Evolutionary conservation across 2,797 vertebrate genomes (phyloP).

Genomic region (Macroramphosus scolopax): DNA sequence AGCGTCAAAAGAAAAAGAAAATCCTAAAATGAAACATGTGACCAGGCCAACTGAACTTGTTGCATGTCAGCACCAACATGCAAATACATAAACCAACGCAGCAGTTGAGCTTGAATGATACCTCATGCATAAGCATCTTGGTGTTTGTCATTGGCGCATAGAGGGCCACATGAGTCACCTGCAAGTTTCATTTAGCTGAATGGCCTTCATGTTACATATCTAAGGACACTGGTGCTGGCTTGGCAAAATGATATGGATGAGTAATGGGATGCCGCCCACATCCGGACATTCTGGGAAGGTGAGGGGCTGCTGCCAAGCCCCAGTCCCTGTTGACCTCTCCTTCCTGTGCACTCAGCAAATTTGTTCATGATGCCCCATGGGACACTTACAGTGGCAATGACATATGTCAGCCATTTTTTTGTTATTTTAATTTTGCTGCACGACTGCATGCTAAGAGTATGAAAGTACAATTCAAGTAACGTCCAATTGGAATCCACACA

Average conservation of each 20-base stretch:
- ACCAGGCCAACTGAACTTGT: constrained; percentile 2
- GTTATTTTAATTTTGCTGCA: constrained; percentile 38
- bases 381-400: constrained; percentile 41
- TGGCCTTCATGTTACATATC: constrained; percentile 74
- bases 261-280: constrained; percentile 75
- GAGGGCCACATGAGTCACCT: constrained; percentile 58
- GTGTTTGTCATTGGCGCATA: constrained; percentile 27
- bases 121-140: neutral
- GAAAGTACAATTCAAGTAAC: constrained; percentile 1
- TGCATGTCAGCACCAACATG: neutral
- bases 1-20: constrained; percentile 7
- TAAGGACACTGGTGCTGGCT: constrained; percentile 75
- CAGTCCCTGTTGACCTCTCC: constrained; percentile 73
- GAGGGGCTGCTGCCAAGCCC: constrained; percentile 76
- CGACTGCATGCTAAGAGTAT: constrained; percentile 13
- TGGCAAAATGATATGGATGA: constrained; percentile 76
- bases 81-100: neutral
- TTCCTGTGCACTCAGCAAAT: constrained; percentile 69
- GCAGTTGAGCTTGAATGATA: too few species aligned
- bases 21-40: too few species aligned
- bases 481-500: neutral
- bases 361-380: constrained; percentile 54
- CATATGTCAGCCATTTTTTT: constrained; percentile 64
- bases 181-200: constrained; percentile 67
- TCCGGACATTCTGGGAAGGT: constrained; percentile 76